Conservation (phyloP, 92 coral and sea anemone species). For the Paragorgia papillata region DNA sequence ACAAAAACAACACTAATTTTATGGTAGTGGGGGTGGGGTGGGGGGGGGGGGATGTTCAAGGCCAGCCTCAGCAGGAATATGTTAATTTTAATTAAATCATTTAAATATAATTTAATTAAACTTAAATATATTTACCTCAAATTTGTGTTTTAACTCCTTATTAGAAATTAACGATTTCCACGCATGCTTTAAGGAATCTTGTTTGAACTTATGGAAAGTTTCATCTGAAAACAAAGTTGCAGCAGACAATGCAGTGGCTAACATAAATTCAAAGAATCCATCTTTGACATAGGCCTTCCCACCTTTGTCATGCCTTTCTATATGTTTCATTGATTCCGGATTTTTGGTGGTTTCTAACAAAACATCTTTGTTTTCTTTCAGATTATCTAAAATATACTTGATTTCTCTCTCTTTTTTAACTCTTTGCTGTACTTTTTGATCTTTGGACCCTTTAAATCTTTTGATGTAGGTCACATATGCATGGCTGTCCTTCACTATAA, state of each 20-base stretch:
- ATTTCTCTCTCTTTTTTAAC: conserved; percentile 5
- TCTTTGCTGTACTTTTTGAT: too few relatives aligned
- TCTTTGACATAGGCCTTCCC: conserved; percentile 28
- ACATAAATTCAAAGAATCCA: conserved; percentile 25
- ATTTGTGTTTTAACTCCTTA: background rate
- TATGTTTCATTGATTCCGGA: conserved; percentile 38
- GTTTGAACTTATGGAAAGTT: conserved; percentile 17
- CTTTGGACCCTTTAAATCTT: conserved; percentile 23
- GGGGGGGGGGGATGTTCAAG: too few relatives aligned
- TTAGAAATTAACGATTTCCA: conserved; percentile 6
- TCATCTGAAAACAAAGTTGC: conserved; percentile 21
- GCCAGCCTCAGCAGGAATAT: too few relatives aligned
- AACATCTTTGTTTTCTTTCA: conserved; percentile 1
- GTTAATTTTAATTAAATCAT: too few relatives aligned
- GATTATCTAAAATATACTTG: conserved; percentile 4
- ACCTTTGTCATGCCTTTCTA: conserved; percentile 34
- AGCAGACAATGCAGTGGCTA: conserved; percentile 18
- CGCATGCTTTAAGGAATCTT: conserved; percentile 4
- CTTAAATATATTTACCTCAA: background rate
- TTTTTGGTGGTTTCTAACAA: conserved; percentile 14
- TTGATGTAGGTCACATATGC: conserved; percentile 23
- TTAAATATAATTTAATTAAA: too few relatives aligned
- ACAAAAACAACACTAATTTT: too few relatives aligned
- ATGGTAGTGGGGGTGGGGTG: too few relatives aligned
- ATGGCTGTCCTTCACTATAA: conserved; percentile 16